Evolutionary conservation across 2,888 invertebrate species (phyloP), one percentile per base, ranked within the genome.

Genomic region (Schizaphis graminum): DNA sequence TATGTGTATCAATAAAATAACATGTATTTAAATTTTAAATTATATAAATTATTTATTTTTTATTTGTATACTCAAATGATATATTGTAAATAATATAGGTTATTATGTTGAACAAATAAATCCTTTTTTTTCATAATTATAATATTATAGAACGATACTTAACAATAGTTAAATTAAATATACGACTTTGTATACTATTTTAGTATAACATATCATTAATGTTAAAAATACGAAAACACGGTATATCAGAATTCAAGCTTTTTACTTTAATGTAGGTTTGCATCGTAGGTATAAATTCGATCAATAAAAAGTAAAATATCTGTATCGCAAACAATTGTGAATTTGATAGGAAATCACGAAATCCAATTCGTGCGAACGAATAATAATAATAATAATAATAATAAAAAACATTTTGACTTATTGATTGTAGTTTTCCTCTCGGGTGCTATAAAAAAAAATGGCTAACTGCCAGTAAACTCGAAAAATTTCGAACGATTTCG

Each of bases 261-360:
- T 35, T 21, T n/a, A 67, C 67, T 67, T 67, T 67, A 67, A 67
- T 35, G 67, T 35, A n/a, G 21, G 16, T 21, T 35, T 67, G 35
- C 21, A 77, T 77, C 2, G n/a, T 35, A n/a, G 8, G 77, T 77
- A 21, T 35, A 57, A 89, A 44, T 89, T 1, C 16, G 44, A 61
- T 41, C 41, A 57, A 28, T 89, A 47, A n/a, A 90, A 90, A 77
- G 35, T 35, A 77, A 35, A 67, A 67, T 67, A 53, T 49, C 41
- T 90, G 16, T 91, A 61, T 57, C 57, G 47, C 47, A 35, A 47
- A 91, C 57, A 47, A 86, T 87, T 35, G 26, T 47, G n/a, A 87
- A 57, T 87, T 86, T 92, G 61, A 92, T 92, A 41, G 57, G 24
- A 92, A 87, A 87, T 92, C 86, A 47, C 47, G 21, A 87, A 92